A percentile compares a stretch with the other conserved stretches of the same genome.
phyloP scores from a whole-genome alignment of 2,797 vertebrate genomes.

The Rhinatrema bivittatum region DNA sequence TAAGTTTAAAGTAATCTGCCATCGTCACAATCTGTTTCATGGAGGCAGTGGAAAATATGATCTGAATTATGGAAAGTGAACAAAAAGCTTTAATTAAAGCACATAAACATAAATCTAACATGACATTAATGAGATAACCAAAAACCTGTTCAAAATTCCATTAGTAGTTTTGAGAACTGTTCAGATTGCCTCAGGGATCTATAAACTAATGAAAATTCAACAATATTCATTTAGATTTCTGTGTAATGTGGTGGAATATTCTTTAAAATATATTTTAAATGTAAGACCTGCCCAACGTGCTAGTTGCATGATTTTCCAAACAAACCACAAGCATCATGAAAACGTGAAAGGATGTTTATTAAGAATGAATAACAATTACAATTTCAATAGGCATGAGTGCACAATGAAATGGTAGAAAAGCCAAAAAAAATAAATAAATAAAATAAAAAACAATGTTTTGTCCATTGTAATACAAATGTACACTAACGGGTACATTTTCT shows the following conservation, averaged over 20 bases:
- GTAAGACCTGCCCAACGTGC: neutral
- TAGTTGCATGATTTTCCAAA: too few species aligned
- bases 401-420: too few species aligned
- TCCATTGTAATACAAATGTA: too few species aligned
- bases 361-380: too few species aligned
- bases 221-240: neutral
- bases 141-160: neutral
- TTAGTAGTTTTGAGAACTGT: neutral
- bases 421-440: too few species aligned
- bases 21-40: neutral
- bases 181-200: neutral
- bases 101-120: neutral
- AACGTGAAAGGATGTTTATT: too few species aligned
- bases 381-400: too few species aligned
- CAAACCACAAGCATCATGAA: too few species aligned
- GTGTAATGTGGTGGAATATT: neutral
- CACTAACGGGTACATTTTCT: too few species aligned
- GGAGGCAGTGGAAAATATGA: neutral
- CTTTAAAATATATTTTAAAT: conserved; percentile 7
- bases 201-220: conserved; percentile 5
- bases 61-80: neutral
- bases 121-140: neutral
- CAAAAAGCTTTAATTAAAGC: neutral
- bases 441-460: too few species aligned
- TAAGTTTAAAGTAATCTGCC: neutral